Evolutionary conservation across 2,797 vertebrate species (phyloP).

Genomic region (Steatocranus sp.): DNA sequence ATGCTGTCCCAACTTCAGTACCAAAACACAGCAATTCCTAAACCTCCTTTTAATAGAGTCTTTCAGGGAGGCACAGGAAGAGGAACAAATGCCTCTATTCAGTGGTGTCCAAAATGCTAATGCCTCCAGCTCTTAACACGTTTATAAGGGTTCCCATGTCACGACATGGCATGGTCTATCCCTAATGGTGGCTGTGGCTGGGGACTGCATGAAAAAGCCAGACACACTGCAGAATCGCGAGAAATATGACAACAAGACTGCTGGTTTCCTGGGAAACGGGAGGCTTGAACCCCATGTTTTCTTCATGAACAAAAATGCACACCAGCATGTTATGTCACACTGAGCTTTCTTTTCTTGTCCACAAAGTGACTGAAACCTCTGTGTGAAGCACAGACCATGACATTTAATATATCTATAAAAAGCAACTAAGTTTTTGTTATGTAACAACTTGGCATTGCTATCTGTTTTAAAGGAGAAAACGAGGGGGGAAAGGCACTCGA

Average conservation of each 20-base stretch:
- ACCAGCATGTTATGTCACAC: slow-evolving; percentile 16
- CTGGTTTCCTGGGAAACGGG: slow-evolving; percentile 48
- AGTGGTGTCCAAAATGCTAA: slow-evolving; percentile 84
- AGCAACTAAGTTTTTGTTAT: slow-evolving; percentile 3
- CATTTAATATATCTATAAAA: slow-evolving; percentile 44
- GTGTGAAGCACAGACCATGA: slow-evolving; percentile 5
- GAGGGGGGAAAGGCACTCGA: not conserved
- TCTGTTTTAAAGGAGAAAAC: not conserved
- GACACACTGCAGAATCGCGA: slow-evolving; percentile 46
- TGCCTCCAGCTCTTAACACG: slow-evolving; percentile 80
- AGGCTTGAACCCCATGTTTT: slow-evolving; percentile 12
- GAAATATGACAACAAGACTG: slow-evolving; percentile 56
- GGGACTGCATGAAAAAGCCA: slow-evolving; percentile 50
- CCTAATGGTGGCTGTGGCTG: slow-evolving; percentile 56
- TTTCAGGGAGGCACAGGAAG: slow-evolving; percentile 81
- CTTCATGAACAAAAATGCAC: not conserved
- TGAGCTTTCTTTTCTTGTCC: slow-evolving; percentile 3
- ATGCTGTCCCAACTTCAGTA: slow-evolving; percentile 60
- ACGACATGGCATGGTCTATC: slow-evolving; percentile 70
- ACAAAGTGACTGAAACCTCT: not conserved
- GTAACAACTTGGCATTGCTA: slow-evolving; percentile 24
- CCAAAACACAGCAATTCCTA: slow-evolving; percentile 77
- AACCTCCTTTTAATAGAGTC: slow-evolving; percentile 79
- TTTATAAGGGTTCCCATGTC: slow-evolving; percentile 83
- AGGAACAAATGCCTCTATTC: slow-evolving; percentile 81